Evolutionary conservation across 2,797 vertebrate genomes (phyloP), one percentile per base, ranked within the genome.

Genomic region (Capromys pilorides): DNA sequence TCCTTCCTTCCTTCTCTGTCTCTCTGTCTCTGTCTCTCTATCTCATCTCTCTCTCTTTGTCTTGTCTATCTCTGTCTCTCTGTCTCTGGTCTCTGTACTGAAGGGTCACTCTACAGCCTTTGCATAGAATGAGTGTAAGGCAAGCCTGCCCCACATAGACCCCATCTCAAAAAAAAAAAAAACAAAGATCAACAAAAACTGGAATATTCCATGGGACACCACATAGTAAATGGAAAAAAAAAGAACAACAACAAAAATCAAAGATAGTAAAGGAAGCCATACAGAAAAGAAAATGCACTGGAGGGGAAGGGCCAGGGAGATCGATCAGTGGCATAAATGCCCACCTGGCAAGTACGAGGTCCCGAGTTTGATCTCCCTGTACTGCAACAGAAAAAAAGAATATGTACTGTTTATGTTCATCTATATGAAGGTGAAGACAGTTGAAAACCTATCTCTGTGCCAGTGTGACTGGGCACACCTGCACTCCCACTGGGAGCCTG

Each of bases 191-290:
- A n/a, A n/a, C n/a, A n/a, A n/a, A n/a, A n/a, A n/a, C n/a, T n/a
- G n/a, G n/a, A n/a, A n/a, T n/a, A n/a, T n/a, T n/a, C n/a, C n/a
- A n/a, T n/a, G n/a, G n/a, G n/a, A n/a, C n/a, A n/a, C n/a, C n/a
- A n/a, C n/a, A n/a, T n/a, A n/a, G n/a, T 39, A 79, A 75, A 91
- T 75, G 59, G 51, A 75, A 45, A 45, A 94, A 93, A 87, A 49
- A 39, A 95, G 62, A 45, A 83, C 2, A 54, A 14, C 51, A 45
- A 84, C 2, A n/a, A 90, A 75, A 91, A 88, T 84, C 79, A 45
- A 31, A 81, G 22, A 41, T 45, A 45, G 73, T 75, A 75, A 75
- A 28, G 71, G 71, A 75, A 45, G 39, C 57, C 36, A 79, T 51
- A 36, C 21, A 41, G 62, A n/a, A 86, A 69, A 79, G 54, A 90